A percentile compares a stretch with the other conserved stretches of the same genome.
These are phyloP conservation scores for Drosophila monieri DNA, from an alignment of 2,888 invertebrate genomes.

Conservation along the genomic window DNA sequence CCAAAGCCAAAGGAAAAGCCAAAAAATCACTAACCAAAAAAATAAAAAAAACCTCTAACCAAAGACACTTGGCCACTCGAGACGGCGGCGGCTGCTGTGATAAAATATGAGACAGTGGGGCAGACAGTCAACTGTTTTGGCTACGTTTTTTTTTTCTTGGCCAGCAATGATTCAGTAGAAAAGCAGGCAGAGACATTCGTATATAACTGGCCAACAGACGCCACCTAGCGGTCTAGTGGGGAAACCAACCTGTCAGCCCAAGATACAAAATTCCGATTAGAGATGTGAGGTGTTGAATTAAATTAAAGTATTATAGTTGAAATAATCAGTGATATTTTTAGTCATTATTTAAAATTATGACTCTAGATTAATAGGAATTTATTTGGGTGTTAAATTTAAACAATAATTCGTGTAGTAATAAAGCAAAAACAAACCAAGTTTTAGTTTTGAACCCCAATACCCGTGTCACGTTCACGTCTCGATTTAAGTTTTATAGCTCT, in stretches of 20 bases:
- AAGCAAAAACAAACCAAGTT: no score
- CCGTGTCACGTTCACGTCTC: conserved; percentile 29
- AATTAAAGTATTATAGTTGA: background rate
- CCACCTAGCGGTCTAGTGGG: conserved; percentile 65
- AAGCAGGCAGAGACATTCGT: conserved; percentile 58
- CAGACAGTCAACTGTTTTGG: conserved; percentile 67
- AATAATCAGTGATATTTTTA: background rate
- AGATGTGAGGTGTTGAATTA: conserved; percentile 6
- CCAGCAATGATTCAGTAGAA: conserved; percentile 76
- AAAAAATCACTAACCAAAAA: conserved; percentile 25
- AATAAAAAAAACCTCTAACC: conserved; percentile 51
- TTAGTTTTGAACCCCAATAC: background rate
- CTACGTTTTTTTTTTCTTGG: conserved; percentile 18
- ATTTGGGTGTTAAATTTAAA: no score
- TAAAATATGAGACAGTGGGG: conserved; percentile 80
- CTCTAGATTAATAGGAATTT: background rate
- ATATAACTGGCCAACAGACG: conserved; percentile 51
- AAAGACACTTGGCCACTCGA: conserved; percentile 78
- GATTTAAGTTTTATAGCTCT: conserved; percentile 1
- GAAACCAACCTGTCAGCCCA: conserved; percentile 75
- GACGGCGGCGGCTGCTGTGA: conserved; percentile 58
- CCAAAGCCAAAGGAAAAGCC: conserved; percentile 47
- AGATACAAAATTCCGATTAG: conserved; percentile 52
- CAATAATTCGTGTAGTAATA: no score
- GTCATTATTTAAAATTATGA: background rate